Conservation (phyloP, 1,140 invertebrate genomes). For the Trichoplusia ni region DNA sequence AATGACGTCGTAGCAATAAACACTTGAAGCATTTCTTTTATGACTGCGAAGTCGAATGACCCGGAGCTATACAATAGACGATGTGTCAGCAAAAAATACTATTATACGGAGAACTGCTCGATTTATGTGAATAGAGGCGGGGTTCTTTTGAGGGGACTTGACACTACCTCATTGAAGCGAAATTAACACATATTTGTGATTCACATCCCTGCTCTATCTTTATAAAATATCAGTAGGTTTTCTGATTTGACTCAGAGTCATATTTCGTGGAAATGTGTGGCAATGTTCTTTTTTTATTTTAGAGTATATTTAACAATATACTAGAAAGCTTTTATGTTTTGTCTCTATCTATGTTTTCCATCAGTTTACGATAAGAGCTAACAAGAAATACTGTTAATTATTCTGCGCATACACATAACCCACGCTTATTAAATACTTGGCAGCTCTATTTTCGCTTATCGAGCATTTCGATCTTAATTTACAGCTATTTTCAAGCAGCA, state of each 20-base stretch:
- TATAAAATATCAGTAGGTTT: background rate
- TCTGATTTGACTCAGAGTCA: background rate
- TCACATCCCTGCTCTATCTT: background rate
- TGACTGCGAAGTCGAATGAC: slow-evolving; percentile 2
- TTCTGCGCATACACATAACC: no score
- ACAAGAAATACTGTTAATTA: no score
- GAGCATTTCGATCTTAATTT: no score
- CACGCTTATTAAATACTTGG: no score
- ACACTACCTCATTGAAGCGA: background rate
- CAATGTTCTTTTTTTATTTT: no score
- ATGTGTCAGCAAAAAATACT: slow-evolving; percentile 17
- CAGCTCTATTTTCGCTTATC: no score
- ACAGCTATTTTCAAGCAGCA: no score
- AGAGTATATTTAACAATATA: no score
- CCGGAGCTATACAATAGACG: slow-evolving; percentile 8
- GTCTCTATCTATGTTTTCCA: no score
- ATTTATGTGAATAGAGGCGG: slow-evolving; percentile 6
- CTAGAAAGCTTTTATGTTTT: no score
- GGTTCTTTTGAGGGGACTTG: background rate
- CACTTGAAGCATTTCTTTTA: slow-evolving; percentile 7
- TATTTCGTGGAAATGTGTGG: background rate
- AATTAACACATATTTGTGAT: slow-evolving; percentile 2
- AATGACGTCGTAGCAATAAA: background rate
- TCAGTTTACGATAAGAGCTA: no score
- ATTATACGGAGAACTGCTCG: slow-evolving; percentile 5